Evolutionary conservation across 1,140 invertebrate species (phyloP).

Genomic region (Achroia grisella): DNA sequence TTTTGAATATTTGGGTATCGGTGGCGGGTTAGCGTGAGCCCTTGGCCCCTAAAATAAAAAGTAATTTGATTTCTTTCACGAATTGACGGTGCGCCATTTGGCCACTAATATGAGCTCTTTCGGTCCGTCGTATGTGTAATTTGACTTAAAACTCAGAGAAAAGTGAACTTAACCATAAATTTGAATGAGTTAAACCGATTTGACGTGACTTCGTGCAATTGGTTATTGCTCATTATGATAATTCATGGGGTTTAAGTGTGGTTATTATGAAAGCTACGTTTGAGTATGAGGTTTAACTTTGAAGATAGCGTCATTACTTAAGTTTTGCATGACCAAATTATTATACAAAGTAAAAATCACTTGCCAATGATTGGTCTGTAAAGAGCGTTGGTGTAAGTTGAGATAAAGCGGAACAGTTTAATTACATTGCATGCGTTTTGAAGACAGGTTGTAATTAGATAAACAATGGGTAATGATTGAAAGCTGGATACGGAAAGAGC

Average conservation of each 20-base stretch:
- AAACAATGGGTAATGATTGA: conserved; percentile 41
- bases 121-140: conserved; percentile 31
- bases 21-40: conserved; percentile 58
- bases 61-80: conserved; percentile 66
- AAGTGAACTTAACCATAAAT: conserved; percentile 36
- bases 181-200: conserved; percentile 42
- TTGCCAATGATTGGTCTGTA: conserved; percentile 5
- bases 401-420: conserved; percentile 7
- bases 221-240: conserved; percentile 57
- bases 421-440: conserved; percentile 16
- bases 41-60: conserved; percentile 33
- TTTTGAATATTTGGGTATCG: conserved; percentile 53
- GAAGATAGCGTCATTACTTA: conserved; percentile 24
- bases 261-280: conserved; percentile 11
- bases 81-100: conserved; percentile 56
- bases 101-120: conserved; percentile 50
- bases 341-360: conserved; percentile 11
- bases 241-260: conserved; percentile 26
- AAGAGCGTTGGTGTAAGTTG: conserved; percentile 9
- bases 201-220: conserved; percentile 61
- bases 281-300: conserved; percentile 19
- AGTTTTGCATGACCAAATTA: conserved; percentile 24
- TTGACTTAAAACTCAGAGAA: conserved; percentile 44
- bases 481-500: not conserved
- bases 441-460: conserved; percentile 35